Conservation (phyloP, 2,797 vertebrate genomes). For the Brotula barbata region DNA sequence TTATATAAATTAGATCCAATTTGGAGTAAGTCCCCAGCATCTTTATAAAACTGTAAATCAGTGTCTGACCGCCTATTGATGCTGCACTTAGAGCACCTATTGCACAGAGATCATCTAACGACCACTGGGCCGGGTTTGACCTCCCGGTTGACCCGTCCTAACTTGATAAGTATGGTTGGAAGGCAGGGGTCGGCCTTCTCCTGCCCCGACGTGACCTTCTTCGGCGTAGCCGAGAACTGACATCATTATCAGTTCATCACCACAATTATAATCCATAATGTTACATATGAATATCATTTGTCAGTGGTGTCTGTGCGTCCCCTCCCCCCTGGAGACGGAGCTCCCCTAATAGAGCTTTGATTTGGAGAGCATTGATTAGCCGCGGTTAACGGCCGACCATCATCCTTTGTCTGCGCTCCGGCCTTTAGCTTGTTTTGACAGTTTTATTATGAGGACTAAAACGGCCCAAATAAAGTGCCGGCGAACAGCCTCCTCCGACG, state of each 20-base stretch:
- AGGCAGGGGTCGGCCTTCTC: conserved; percentile 55
- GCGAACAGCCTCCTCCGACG: conserved; percentile 58
- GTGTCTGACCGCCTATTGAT: conserved; percentile 68
- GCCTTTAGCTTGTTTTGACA: conserved; percentile 69
- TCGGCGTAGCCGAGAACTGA: conserved; percentile 36
- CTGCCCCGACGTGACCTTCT: conserved; percentile 65
- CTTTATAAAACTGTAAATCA: conserved; percentile 55
- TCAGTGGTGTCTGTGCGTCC: conserved; percentile 41
- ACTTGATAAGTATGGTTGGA: conserved; percentile 48
- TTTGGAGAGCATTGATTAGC: conserved; percentile 70
- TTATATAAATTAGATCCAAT: conserved; percentile 47
- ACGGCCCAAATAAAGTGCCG: conserved; percentile 67
- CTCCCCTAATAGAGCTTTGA: conserved; percentile 62
- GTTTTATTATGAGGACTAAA: conserved; percentile 75
- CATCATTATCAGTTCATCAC: conserved; percentile 70
- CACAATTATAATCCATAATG: conserved; percentile 72
- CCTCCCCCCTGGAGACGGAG: conserved; percentile 17
- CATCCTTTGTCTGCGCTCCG: conserved; percentile 56
- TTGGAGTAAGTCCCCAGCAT: conserved; percentile 29
- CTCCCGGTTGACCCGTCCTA: conserved; percentile 40
- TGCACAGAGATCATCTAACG: conserved; percentile 77
- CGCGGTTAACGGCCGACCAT: conserved; percentile 57
- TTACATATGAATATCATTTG: conserved; percentile 72
- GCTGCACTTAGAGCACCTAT: conserved; percentile 73
- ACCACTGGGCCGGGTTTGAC: conserved; percentile 78